phyloP scores from a whole-genome alignment of 2,888 invertebrate genomes.

The Dioctria rufipes region DNA sequence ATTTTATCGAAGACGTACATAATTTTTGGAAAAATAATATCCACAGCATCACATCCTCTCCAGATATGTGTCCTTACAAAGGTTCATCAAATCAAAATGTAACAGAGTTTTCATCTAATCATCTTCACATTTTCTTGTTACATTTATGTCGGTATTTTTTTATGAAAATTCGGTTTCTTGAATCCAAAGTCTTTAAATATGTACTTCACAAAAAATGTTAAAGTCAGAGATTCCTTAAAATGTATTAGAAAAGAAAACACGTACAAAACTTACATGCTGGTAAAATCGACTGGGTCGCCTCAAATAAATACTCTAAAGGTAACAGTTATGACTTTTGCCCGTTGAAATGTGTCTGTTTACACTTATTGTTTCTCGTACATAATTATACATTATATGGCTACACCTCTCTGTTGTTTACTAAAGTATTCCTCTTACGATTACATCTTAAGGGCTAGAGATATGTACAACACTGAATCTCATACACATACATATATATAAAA shows the following conservation, averaged over 20 bases:
- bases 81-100: neutral
- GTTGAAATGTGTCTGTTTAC: constrained; percentile 38
- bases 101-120: neutral
- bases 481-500: constrained; percentile 48
- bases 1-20: constrained; percentile 42
- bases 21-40: constrained; percentile 11
- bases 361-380: constrained; percentile 36
- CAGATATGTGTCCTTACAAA: constrained; percentile 33
- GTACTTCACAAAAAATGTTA: constrained; percentile 40
- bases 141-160: constrained; percentile 31
- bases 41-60: neutral
- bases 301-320: constrained; percentile 39
- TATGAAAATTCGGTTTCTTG: constrained; percentile 52
- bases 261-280: constrained; percentile 45
- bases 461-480: constrained; percentile 46
- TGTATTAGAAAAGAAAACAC: constrained; percentile 50
- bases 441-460: constrained; percentile 23
- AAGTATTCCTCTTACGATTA: neutral
- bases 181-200: constrained; percentile 44
- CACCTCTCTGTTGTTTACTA: neutral
- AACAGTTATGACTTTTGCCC: neutral
- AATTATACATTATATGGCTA: constrained; percentile 4
- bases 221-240: constrained; percentile 36
- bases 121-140: constrained; percentile 11
- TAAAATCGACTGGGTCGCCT: constrained; percentile 37